Evolutionary conservation across 2,888 invertebrate genomes (phyloP).

Genomic region (Caenorhabditis zanzibari): DNA sequence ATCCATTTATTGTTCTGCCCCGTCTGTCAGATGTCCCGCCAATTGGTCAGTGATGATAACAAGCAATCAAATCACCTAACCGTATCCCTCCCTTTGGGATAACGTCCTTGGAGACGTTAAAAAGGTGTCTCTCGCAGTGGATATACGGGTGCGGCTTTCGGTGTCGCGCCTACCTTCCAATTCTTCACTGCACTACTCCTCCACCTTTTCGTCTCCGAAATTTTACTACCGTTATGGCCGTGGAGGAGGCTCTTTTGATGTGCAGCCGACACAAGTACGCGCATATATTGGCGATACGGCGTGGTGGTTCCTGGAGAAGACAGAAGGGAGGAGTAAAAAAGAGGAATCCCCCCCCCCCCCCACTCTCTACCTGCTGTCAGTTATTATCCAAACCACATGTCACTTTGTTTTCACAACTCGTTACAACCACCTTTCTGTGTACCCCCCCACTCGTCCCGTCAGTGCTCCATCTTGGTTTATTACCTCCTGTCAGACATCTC

Average conservation of each 20-base stretch:
- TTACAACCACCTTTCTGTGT: conserved; percentile 64
- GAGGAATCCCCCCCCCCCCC: no score
- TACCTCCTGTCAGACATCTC: conserved; percentile 12
- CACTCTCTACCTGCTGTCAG: conserved; percentile 70
- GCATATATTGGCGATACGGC: conserved; percentile 58
- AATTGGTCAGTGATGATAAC: conserved; percentile 53
- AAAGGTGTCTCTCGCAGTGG: conserved; percentile 30
- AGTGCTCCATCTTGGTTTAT: conserved; percentile 52
- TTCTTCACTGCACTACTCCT: background rate
- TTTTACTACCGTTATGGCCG: conserved; percentile 70
- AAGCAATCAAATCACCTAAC: conserved; percentile 60
- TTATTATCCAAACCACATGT: conserved; percentile 72
- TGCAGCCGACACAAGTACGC: conserved; percentile 67
- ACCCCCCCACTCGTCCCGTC: background rate
- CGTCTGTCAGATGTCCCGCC: conserved; percentile 27
- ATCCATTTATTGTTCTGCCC: conserved; percentile 19
- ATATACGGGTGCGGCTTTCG: conserved; percentile 50
- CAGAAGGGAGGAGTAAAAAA: conserved; percentile 27
- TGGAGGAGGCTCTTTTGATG: conserved; percentile 69
- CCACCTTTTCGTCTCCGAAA: conserved; percentile 28
- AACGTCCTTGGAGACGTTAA: conserved; percentile 46
- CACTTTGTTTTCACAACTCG: conserved; percentile 70
- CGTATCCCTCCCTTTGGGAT: conserved; percentile 30
- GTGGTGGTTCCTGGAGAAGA: conserved; percentile 5
- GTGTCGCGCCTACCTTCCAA: conserved; percentile 23